Evolutionary conservation across 2,888 invertebrate genomes (phyloP).

Genomic region (Tetrapedia diversipes): DNA sequence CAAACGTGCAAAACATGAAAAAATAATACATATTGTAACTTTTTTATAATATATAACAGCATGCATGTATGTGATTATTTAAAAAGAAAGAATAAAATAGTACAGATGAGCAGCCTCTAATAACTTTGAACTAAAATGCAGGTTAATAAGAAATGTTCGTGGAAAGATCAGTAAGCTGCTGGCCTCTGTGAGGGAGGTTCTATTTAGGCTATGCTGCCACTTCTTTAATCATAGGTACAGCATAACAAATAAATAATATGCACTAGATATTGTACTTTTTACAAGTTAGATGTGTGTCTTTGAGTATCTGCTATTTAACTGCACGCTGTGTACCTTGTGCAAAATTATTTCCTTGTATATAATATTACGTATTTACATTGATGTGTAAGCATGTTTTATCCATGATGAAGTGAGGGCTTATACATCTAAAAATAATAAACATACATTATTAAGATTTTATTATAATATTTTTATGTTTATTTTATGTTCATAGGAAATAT

Average conservation of each 20-base stretch:
- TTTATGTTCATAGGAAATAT: not conserved
- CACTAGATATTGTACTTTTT: conserved; percentile 64
- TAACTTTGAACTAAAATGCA: conserved; percentile 82
- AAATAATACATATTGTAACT: conserved; percentile 44
- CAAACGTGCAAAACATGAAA: conserved; percentile 3
- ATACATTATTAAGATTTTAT: not conserved
- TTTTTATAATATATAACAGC: conserved; percentile 59
- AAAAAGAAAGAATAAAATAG: conserved; percentile 45
- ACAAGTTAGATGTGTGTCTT: conserved; percentile 45
- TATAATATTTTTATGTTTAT: conserved; percentile 7
- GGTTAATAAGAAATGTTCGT: conserved; percentile 87
- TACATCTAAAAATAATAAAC: conserved; percentile 16
- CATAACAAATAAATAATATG: conserved; percentile 78
- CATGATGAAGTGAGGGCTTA: conserved; percentile 25
- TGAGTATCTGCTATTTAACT: conserved; percentile 66
- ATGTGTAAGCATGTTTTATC: conserved; percentile 52
- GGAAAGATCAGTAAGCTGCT: conserved; percentile 88
- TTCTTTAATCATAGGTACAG: conserved; percentile 87
- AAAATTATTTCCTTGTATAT: conserved; percentile 31
- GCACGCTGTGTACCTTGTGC: conserved; percentile 48
- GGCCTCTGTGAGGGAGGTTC: conserved; percentile 88
- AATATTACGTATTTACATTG: conserved; percentile 36
- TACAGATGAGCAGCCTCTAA: conserved; percentile 70
- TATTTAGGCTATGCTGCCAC: conserved; percentile 89
- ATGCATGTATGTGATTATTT: conserved; percentile 67